These are phyloP conservation scores for Crypturellus undulatus DNA, from an alignment of 2,113 vertebrate species.

Conservation along the genomic window DNA sequence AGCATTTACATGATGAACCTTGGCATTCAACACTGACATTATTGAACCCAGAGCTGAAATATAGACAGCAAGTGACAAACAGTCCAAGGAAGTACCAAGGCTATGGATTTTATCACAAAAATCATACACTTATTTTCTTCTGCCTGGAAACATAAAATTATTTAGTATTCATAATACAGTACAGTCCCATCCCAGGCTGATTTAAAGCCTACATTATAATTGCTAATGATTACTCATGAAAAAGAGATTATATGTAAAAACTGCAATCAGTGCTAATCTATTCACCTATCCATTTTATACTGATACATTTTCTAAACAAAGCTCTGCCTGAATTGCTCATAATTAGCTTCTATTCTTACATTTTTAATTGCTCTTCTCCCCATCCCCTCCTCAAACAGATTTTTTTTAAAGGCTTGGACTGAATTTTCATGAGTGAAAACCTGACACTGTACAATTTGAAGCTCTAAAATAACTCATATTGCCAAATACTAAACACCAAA, in stretches of 20 bases:
- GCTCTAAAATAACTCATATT: constrained; percentile 46
- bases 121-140: constrained; percentile 51
- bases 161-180: constrained; percentile 75
- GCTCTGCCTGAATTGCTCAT: constrained; percentile 72
- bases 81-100: constrained; percentile 7
- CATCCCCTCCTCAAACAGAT: constrained; percentile 46
- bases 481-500: constrained; percentile 58
- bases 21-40: not conserved
- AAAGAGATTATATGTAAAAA: constrained; percentile 77
- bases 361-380: constrained; percentile 70
- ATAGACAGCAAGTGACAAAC: not conserved
- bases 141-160: constrained; percentile 33
- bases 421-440: constrained; percentile 63
- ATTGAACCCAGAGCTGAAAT: not conserved
- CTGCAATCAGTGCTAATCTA: constrained; percentile 78
- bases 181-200: constrained; percentile 60
- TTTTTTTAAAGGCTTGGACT: not conserved
- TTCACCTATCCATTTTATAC: constrained; percentile 75
- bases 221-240: constrained; percentile 81
- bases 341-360: constrained; percentile 79
- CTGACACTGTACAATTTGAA: constrained; percentile 17
- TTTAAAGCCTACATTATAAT: constrained; percentile 78
- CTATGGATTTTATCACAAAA: constrained; percentile 19
- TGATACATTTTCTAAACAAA: constrained; percentile 79
- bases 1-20: constrained; percentile 7